A percentile compares a stretch with the other conserved stretches of the same genome.
These are phyloP conservation scores for Noctuana brunneofusca DNA, from an alignment of 2,888 invertebrate species.

Conservation along the genomic window DNA sequence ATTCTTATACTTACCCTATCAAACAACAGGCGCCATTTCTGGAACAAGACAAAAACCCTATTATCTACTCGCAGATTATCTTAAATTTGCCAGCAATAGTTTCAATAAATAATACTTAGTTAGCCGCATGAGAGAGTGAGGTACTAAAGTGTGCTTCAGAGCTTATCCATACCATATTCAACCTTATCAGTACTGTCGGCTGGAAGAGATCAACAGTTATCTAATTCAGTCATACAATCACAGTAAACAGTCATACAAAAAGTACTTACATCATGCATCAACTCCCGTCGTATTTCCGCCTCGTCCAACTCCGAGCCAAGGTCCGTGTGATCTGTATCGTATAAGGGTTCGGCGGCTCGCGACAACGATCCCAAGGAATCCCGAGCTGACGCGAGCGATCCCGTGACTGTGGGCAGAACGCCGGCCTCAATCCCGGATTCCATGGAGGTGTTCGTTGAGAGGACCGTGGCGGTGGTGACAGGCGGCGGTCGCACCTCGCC, in stretches of 20 bases:
- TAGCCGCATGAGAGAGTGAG: too few species aligned
- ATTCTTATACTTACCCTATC: slow-evolving; percentile 86
- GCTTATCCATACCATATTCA: too few species aligned
- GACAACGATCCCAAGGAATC: slow-evolving; percentile 83
- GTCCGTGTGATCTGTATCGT: slow-evolving; percentile 92
- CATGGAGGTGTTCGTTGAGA: slow-evolving; percentile 80
- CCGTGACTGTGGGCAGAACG: slow-evolving; percentile 88
- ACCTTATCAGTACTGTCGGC: too few species aligned
- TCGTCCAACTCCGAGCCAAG: slow-evolving; percentile 91
- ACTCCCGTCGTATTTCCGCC: slow-evolving; percentile 88
- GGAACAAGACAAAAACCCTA: slow-evolving; percentile 59
- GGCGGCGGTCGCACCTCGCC: slow-evolving; percentile 62
- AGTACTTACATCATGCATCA: slow-evolving; percentile 90
- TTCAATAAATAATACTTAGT: too few species aligned
- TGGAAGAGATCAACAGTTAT: too few species aligned
- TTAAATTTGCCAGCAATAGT: too few species aligned
- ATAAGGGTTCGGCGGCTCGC: slow-evolving; percentile 84
- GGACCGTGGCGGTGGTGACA: slow-evolving; percentile 66
- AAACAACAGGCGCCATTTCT: slow-evolving; percentile 95
- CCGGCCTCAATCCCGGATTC: slow-evolving; percentile 87
- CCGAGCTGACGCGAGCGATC: slow-evolving; percentile 83
- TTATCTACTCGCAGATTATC: background rate
- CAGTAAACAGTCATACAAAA: too few species aligned
- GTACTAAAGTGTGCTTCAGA: too few species aligned
- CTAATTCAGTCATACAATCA: too few species aligned